These are phyloP conservation scores for Cistogaster globosa DNA, from an alignment of 2,888 invertebrate species.

Conservation along the genomic window DNA sequence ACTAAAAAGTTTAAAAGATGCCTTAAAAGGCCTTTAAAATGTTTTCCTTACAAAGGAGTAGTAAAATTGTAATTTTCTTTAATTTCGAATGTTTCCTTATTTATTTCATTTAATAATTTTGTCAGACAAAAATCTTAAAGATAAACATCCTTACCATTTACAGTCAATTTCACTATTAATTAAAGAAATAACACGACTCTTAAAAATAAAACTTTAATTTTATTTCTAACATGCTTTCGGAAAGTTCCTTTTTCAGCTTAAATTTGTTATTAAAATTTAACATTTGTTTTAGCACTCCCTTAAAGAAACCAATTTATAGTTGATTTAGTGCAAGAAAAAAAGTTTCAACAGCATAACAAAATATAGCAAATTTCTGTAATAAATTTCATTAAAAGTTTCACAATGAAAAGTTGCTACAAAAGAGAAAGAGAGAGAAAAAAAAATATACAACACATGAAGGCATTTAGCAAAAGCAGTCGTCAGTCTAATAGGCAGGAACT, in stretches of 20 bases:
- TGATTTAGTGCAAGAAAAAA: constrained; percentile 7
- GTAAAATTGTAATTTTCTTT: too few relatives aligned
- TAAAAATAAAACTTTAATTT: background rate
- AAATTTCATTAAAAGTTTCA: constrained; percentile 68
- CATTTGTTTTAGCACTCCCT: background rate
- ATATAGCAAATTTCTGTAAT: constrained; percentile 57
- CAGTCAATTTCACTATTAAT: too few relatives aligned
- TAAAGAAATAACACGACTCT: too few relatives aligned
- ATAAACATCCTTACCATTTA: too few relatives aligned
- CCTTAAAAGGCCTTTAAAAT: too few relatives aligned
- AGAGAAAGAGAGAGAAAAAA: too few relatives aligned
- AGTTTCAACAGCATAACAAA: constrained; percentile 38
- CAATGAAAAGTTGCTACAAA: constrained; percentile 40
- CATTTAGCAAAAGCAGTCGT: background rate
- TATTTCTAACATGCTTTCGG: background rate
- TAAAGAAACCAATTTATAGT: constrained; percentile 4
- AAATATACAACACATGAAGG: constrained; percentile 9
- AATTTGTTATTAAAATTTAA: background rate
- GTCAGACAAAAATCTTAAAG: too few relatives aligned
- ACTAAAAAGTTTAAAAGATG: too few relatives aligned
- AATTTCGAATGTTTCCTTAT: too few relatives aligned
- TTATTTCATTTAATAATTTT: too few relatives aligned
- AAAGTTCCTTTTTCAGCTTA: background rate
- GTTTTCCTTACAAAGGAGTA: too few relatives aligned
- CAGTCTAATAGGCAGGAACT: background rate